phyloP scores from a whole-genome alignment of 1,140 invertebrate species.

The Goniozus legneri region DNA sequence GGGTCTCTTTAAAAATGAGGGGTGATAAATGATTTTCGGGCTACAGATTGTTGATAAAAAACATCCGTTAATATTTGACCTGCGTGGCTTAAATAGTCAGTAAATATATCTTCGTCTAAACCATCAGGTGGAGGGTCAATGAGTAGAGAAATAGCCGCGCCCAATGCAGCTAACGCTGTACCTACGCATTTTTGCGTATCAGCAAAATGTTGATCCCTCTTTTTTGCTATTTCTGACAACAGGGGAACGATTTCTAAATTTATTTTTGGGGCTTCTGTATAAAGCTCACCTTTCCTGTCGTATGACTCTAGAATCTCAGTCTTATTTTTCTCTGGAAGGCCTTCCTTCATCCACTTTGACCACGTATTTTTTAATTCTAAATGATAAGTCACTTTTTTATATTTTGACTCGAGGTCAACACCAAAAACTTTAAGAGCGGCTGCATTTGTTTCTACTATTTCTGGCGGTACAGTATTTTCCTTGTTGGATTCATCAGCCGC shows the following conservation, averaged over 20 bases:
- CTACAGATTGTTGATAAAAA: neutral
- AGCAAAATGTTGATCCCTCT: neutral
- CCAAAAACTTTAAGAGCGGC: neutral
- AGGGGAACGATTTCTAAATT: neutral
- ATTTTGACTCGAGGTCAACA: neutral
- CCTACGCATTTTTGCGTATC: neutral
- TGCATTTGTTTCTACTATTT: too few relatives aligned
- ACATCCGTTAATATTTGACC: neutral
- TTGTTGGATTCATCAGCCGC: too few relatives aligned
- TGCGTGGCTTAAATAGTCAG: neutral
- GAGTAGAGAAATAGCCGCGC: neutral
- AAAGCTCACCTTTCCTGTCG: too few relatives aligned
- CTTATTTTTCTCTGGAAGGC: constrained; percentile 20
- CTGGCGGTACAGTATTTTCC: too few relatives aligned
- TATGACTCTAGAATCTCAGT: constrained; percentile 18
- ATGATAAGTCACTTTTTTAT: constrained; percentile 15
- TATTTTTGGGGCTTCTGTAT: neutral
- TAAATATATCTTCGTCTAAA: neutral
- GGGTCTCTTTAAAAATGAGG: too few relatives aligned
- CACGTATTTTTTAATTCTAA: constrained; percentile 18
- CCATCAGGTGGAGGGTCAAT: neutral
- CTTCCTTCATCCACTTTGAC: constrained; percentile 20
- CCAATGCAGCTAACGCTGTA: neutral
- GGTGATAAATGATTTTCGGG: constrained; percentile 11
- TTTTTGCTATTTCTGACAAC: neutral